Evolutionary conservation across 2,888 invertebrate species (phyloP).

Genomic region (Agonopterix arenella): DNA sequence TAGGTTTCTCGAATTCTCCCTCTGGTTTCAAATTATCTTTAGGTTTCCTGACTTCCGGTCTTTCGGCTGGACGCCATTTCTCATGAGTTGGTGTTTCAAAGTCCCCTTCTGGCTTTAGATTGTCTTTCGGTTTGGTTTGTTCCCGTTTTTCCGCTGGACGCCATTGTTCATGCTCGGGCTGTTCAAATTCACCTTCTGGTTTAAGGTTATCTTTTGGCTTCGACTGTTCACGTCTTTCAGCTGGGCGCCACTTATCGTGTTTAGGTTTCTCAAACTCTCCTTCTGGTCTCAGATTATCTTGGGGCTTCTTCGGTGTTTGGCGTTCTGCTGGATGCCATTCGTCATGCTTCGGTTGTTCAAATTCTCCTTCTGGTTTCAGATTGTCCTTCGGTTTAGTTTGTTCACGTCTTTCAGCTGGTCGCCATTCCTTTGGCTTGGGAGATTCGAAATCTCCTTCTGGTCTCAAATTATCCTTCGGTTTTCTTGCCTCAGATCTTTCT

Average conservation of each 20-base stretch:
- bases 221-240: slow-evolving; percentile 33
- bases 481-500: slow-evolving; percentile 31
- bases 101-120: slow-evolving; percentile 79
- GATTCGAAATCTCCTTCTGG: slow-evolving; percentile 69
- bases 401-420: slow-evolving; percentile 41
- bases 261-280: slow-evolving; percentile 72
- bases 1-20: slow-evolving; percentile 61
- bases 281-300: slow-evolving; percentile 71
- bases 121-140: slow-evolving; percentile 56
- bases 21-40: slow-evolving; percentile 62
- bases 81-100: slow-evolving; percentile 61
- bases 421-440: slow-evolving; percentile 45
- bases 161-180: slow-evolving; percentile 43
- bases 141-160: slow-evolving; percentile 40
- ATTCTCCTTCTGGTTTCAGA: slow-evolving; percentile 77
- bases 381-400: slow-evolving; percentile 65
- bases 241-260: slow-evolving; percentile 49
- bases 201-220: slow-evolving; percentile 47
- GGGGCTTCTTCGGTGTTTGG: slow-evolving; percentile 44
- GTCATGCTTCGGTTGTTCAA: slow-evolving; percentile 52
- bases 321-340: slow-evolving; percentile 64
- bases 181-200: slow-evolving; percentile 68
- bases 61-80: slow-evolving; percentile 57
- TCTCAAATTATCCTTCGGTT: slow-evolving; percentile 45
- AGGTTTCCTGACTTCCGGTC: slow-evolving; percentile 46